phyloP scores from a whole-genome alignment of 1,140 invertebrate genomes.

The Pinna nobilis region DNA sequence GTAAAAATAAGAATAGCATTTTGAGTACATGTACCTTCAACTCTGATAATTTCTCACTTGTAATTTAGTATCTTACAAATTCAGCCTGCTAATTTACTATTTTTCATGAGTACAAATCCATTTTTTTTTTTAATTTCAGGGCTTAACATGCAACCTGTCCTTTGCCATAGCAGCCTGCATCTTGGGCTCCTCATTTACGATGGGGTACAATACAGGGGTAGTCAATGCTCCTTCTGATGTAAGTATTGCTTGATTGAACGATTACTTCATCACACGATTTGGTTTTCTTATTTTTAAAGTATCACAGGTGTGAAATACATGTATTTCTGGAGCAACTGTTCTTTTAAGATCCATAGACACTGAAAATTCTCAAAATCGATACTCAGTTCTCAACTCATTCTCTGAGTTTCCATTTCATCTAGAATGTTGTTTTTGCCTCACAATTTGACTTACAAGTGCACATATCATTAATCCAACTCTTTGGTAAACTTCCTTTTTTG shows the following conservation, averaged over 20 bases:
- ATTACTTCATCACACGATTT: background rate
- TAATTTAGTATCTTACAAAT: too few relatives aligned
- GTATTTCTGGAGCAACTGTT: background rate
- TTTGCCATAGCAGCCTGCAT: conserved; percentile 89
- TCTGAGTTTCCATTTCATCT: too few relatives aligned
- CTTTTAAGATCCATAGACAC: background rate
- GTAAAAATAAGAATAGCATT: too few relatives aligned
- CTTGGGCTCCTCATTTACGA: conserved; percentile 95
- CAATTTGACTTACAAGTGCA: too few relatives aligned
- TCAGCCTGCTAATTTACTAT: too few relatives aligned
- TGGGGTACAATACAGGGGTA: conserved; percentile 96
- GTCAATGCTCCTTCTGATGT: conserved; percentile 92
- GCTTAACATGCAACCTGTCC: conserved; percentile 83
- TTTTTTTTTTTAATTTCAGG: conserved; percentile 78
- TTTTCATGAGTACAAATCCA: background rate
- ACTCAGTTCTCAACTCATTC: too few relatives aligned
- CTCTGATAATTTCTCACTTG: too few relatives aligned
- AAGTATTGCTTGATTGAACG: too few relatives aligned
- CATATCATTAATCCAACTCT: too few relatives aligned
- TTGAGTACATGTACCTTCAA: too few relatives aligned
- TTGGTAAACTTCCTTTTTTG: too few relatives aligned
- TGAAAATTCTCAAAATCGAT: background rate
- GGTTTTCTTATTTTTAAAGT: background rate
- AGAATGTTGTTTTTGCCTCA: too few relatives aligned
- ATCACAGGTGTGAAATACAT: background rate